phyloP scores from a whole-genome alignment of 2,797 vertebrate species.

The Orestias chungarensis region DNA sequence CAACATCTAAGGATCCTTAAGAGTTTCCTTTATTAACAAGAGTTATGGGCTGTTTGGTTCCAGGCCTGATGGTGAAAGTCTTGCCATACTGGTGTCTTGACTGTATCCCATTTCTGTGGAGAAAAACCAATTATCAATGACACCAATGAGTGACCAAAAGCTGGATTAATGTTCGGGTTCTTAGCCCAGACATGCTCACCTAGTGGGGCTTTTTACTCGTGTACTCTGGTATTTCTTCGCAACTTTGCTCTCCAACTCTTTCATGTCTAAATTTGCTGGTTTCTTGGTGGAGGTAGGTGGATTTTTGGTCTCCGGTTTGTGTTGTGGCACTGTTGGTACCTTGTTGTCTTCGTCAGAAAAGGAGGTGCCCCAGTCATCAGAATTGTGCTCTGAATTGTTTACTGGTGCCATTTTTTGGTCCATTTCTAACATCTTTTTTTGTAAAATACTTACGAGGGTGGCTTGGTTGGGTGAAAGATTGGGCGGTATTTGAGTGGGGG shows the following conservation, averaged over 20 bases:
- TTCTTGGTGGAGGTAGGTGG: conserved; percentile 38
- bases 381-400: conserved; percentile 57
- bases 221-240: conserved; percentile 53
- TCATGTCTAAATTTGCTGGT: conserved; percentile 65
- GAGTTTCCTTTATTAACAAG: conserved; percentile 59
- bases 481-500: conserved; percentile 33
- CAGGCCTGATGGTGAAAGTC: conserved; percentile 81
- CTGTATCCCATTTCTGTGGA: conserved; percentile 61
- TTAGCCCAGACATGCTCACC: conserved; percentile 55
- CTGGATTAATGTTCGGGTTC: not conserved
- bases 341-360: conserved; percentile 66
- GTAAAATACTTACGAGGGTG: conserved; percentile 81
- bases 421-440: conserved; percentile 85
- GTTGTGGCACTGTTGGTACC: conserved; percentile 36
- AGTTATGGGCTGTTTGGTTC: conserved; percentile 81
- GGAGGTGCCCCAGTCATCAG: conserved; percentile 76
- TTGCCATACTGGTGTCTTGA: conserved; percentile 75
- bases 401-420: conserved; percentile 70
- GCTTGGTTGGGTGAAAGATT: conserved; percentile 68
- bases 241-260: conserved; percentile 72
- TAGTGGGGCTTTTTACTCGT: conserved; percentile 54
- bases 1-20: conserved; percentile 13
- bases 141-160: not conserved
- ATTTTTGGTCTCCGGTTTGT: conserved; percentile 36
- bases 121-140: conserved; percentile 37